Conservation (phyloP, 2,888 invertebrate species). For the Diploptera punctata region DNA sequence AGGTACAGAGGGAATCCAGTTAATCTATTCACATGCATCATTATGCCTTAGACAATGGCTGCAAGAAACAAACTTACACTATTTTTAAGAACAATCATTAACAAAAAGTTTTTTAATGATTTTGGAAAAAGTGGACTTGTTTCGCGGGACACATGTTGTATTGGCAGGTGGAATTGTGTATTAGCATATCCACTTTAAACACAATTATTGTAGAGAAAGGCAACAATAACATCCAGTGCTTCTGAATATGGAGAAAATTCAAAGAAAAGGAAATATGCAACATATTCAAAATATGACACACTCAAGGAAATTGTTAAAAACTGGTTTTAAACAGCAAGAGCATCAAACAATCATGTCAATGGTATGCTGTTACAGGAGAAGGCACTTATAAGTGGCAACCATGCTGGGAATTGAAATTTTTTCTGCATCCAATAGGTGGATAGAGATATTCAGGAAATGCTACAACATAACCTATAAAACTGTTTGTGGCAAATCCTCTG, state of each 20-base stretch:
- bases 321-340: not conserved
- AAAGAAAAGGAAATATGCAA: too few species aligned
- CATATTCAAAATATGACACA: not conserved
- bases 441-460: not conserved
- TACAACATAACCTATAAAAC: not conserved
- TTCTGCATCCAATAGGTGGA: not conserved
- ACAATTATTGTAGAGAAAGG: not conserved
- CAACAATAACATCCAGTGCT: not conserved
- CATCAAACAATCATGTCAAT: not conserved
- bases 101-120: too few species aligned
- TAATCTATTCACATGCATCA: too few species aligned
- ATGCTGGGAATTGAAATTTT: not conserved
- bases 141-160: not conserved
- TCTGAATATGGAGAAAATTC: too few species aligned
- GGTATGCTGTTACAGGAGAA: not conserved
- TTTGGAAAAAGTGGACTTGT: not conserved
- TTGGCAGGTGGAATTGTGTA: not conserved
- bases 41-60: too few species aligned
- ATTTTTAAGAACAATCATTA: too few species aligned
- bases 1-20: too few species aligned
- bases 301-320: not conserved
- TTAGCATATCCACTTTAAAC: not conserved
- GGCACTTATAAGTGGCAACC: conserved; percentile 1
- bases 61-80: too few species aligned
- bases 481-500: not conserved